phyloP scores from a whole-genome alignment of 2,888 invertebrate genomes.

The Thymelicus sylvestris region DNA sequence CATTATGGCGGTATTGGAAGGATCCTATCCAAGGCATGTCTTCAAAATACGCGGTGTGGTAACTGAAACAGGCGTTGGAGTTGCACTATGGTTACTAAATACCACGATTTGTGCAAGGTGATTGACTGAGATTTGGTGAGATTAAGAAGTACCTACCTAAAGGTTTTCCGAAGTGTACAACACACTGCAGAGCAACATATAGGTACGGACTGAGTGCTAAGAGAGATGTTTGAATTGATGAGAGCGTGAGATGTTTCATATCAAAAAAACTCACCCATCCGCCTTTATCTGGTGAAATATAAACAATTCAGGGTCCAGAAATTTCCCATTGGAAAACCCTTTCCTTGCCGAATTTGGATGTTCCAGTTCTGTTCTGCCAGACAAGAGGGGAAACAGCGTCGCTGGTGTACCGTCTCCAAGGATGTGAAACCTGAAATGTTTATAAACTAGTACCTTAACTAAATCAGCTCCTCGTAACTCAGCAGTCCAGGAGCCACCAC shows the following conservation, averaged over 20 bases:
- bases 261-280: slow-evolving; percentile 74
- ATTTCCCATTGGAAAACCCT: slow-evolving; percentile 77
- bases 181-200: no score
- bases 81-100: no score
- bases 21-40: slow-evolving; percentile 94
- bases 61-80: slow-evolving; percentile 56
- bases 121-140: no score
- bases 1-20: slow-evolving; percentile 95
- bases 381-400: slow-evolving; percentile 92
- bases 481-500: no score
- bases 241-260: no score
- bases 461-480: no score
- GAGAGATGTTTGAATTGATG: no score
- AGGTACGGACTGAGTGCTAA: no score
- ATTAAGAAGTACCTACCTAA: no score
- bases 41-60: slow-evolving; percentile 93
- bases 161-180: no score
- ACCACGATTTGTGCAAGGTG: no score
- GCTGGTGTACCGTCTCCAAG: slow-evolving; percentile 93
- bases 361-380: slow-evolving; percentile 92
- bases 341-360: slow-evolving; percentile 89
- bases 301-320: slow-evolving; percentile 91
- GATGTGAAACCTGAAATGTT: slow-evolving; percentile 83
- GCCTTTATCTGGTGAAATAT: slow-evolving; percentile 90
- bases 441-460: no score